A percentile compares a stretch with the other conserved stretches of the same genome.
phyloP scores from a whole-genome alignment of 2,797 vertebrate species.

The Oreochromis mossambicus region DNA sequence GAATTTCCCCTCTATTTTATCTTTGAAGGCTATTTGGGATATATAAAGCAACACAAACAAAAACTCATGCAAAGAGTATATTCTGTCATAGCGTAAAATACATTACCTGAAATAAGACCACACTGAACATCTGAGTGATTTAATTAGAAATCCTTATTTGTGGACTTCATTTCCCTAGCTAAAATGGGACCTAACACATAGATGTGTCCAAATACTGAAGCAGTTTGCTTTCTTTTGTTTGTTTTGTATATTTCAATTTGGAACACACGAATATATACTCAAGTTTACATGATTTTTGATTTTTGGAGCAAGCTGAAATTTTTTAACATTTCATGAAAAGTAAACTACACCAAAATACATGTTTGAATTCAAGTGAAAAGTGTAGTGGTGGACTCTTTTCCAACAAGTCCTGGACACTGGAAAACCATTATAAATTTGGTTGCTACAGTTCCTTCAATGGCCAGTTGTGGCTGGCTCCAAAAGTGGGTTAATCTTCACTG shows the following conservation, averaged over 20 bases:
- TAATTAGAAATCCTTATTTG: not conserved
- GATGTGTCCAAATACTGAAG: not conserved
- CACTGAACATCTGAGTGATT: not conserved
- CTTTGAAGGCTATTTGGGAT: not conserved
- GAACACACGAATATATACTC: not conserved
- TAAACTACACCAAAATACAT: not conserved
- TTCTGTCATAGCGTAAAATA: not conserved
- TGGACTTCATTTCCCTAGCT: not conserved
- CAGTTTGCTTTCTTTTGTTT: not conserved
- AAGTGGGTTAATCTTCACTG: not conserved
- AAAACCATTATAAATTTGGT: not conserved
- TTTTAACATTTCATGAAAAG: not conserved
- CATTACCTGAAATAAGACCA: not conserved
- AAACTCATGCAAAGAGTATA: not conserved
- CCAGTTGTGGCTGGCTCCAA: not conserved
- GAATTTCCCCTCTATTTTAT: not conserved
- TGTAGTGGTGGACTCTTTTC: not conserved
- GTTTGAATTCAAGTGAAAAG: not conserved
- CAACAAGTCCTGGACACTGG: not conserved
- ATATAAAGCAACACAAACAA: conserved; percentile 17
- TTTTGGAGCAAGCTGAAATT: not conserved
- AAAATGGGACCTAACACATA: not conserved
- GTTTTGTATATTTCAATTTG: not conserved
- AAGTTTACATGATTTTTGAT: not conserved
- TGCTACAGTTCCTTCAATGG: not conserved